A percentile compares a stretch with the other conserved stretches of the same genome.
phyloP scores from a whole-genome alignment of 2,888 invertebrate species.

The Bembecia ichneumoniformis region DNA sequence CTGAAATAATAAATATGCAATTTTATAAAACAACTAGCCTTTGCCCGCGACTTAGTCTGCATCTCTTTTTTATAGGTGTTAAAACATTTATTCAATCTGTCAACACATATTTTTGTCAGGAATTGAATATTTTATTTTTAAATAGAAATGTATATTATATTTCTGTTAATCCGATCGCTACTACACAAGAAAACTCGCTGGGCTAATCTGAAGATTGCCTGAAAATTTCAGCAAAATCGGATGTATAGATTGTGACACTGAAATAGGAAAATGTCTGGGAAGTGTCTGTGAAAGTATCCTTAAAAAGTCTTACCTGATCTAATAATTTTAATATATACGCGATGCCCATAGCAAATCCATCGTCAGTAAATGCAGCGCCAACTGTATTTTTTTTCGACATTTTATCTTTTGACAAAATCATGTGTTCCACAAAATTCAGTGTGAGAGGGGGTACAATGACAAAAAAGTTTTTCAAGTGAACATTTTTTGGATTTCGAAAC shows the following conservation, averaged over 20 bases:
- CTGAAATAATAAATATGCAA: slow-evolving; percentile 33
- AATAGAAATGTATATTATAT: too few species aligned
- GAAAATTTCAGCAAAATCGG: too few species aligned
- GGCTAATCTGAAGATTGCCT: too few species aligned
- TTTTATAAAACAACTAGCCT: too few species aligned
- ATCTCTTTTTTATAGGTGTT: too few species aligned
- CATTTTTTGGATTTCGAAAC: slow-evolving; percentile 87
- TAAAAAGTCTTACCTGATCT: slow-evolving; percentile 75
- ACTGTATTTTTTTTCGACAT: slow-evolving; percentile 90
- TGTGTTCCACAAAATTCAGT: slow-evolving; percentile 94
- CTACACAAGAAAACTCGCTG: too few species aligned
- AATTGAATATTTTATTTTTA: too few species aligned
- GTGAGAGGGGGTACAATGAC: slow-evolving; percentile 94
- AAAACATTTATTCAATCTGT: too few species aligned
- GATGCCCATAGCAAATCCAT: slow-evolving; percentile 96
- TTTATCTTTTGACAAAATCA: slow-evolving; percentile 91
- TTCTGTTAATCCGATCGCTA: too few species aligned
- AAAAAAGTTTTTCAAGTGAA: slow-evolving; percentile 92
- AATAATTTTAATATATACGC: slow-evolving; percentile 94
- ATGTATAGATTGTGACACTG: background rate
- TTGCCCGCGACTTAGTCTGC: too few species aligned
- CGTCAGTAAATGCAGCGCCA: slow-evolving; percentile 95
- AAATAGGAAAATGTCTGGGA: background rate
- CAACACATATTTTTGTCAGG: too few species aligned
- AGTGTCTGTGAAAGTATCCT: background rate